A percentile compares a stretch with the other conserved stretches of the same genome.
These are phyloP conservation scores for Onychorhynchus coronatus DNA, from an alignment of 2,113 vertebrate genomes.

Conservation along the genomic window DNA sequence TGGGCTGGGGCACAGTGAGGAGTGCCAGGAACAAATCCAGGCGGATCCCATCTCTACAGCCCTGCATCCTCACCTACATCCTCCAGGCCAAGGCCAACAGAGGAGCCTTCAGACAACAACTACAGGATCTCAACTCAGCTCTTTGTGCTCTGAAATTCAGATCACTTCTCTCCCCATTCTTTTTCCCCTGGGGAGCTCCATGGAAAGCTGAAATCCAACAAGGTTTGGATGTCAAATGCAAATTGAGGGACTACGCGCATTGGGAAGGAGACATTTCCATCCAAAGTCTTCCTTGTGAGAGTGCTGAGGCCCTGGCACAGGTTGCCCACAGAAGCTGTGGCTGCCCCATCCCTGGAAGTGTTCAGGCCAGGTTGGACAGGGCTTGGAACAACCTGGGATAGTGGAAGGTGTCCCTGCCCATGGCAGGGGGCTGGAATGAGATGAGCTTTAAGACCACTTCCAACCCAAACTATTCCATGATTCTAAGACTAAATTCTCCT, in stretches of 20 bases:
- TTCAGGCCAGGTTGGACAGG: fast-evolving
- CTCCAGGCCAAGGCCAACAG: not conserved
- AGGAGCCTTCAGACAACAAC: not conserved
- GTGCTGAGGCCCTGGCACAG: not conserved
- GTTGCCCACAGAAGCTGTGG: not conserved
- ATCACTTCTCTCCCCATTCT: not conserved
- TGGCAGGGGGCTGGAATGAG: fast-evolving
- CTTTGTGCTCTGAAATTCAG: not conserved
- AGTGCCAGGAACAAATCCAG: not conserved
- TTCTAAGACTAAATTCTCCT: not conserved
- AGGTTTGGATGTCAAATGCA: not conserved
- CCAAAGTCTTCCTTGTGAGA: not conserved
- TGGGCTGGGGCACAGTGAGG: not conserved
- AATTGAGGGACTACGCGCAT: not conserved
- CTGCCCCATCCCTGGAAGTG: not conserved
- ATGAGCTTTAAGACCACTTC: not conserved
- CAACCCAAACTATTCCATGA: not conserved
- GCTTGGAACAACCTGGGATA: not conserved
- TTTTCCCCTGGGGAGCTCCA: not conserved
- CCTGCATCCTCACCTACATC: not conserved
- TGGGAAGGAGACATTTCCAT: not conserved
- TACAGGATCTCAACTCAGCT: not conserved
- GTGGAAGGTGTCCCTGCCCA: not conserved
- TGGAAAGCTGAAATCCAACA: not conserved
- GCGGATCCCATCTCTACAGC: not conserved